phyloP scores from a whole-genome alignment of 2,113 vertebrate genomes.

The Cinclus cinclus region DNA sequence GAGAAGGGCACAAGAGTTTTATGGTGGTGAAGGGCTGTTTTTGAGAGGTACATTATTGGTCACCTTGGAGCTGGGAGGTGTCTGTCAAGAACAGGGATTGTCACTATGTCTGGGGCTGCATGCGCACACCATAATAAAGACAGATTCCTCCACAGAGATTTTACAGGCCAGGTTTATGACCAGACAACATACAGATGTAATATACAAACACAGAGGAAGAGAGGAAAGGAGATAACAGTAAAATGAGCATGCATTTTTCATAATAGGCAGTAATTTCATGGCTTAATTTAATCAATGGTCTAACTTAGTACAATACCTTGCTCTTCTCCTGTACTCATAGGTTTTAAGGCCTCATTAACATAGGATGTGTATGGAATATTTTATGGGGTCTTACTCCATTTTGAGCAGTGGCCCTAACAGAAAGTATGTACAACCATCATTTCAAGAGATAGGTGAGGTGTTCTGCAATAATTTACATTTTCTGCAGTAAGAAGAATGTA shows the following conservation, averaged over 20 bases:
- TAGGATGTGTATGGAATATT: background rate
- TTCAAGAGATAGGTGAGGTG: background rate
- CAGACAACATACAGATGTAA: background rate
- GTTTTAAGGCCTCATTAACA: constrained; percentile 21
- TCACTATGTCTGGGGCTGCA: accelerated
- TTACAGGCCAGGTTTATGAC: background rate
- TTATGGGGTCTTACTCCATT: background rate
- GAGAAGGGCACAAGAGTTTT: background rate
- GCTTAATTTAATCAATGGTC: constrained; percentile 44
- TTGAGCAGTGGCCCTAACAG: background rate
- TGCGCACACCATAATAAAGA: accelerated
- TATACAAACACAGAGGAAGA: background rate
- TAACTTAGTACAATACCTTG: background rate
- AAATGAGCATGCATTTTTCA: constrained; percentile 35
- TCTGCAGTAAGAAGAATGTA: background rate
- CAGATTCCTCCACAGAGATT: background rate
- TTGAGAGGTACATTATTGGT: background rate
- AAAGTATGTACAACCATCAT: background rate
- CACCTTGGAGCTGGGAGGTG: accelerated
- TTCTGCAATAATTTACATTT: background rate
- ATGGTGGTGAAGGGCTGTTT: background rate
- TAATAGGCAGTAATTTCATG: constrained; percentile 41
- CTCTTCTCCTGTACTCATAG: background rate
- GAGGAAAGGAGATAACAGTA: background rate
- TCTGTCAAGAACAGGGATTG: background rate